Conservation (phyloP, 2,888 invertebrate genomes). For the Trilocha varians region DNA sequence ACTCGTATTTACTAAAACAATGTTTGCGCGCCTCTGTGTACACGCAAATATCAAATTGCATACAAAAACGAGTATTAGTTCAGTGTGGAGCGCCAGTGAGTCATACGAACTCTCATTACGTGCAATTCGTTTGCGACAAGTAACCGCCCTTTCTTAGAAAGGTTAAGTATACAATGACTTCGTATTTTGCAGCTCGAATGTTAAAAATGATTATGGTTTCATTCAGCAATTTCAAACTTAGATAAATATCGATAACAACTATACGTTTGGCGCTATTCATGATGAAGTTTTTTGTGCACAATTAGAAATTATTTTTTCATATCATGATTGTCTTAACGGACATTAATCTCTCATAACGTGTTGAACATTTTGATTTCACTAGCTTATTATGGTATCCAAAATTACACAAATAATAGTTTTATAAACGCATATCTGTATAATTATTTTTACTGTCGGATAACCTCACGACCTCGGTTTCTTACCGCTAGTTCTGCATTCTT, state of each 20-base stretch:
- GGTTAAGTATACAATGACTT: not conserved
- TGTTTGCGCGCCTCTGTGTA: not conserved
- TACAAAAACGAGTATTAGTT: conserved; percentile 3
- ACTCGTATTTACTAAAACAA: not conserved
- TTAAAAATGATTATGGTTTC: too few species aligned
- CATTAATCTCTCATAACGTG: too few species aligned
- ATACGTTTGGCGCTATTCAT: too few species aligned
- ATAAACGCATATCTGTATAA: not conserved
- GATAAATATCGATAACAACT: too few species aligned
- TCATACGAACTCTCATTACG: conserved; percentile 12
- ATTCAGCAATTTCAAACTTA: too few species aligned
- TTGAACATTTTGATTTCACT: too few species aligned
- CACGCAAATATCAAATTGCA: conserved; percentile 4
- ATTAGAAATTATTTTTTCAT: too few species aligned
- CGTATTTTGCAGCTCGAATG: too few species aligned
- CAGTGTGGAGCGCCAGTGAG: conserved; percentile 10
- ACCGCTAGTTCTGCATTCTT: not conserved
- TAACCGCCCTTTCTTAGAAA: not conserved
- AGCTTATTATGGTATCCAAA: not conserved
- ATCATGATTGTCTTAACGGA: too few species aligned
- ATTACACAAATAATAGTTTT: not conserved
- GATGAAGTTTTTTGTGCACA: too few species aligned
- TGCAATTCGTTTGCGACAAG: conserved; percentile 14
- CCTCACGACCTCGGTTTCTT: not conserved
- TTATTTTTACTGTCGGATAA: not conserved